Percentiles rank a stretch among this genome's conserved stretches.
These are phyloP conservation scores for Zygogramma bicolorata DNA, from an alignment of 2,888 invertebrate genomes.

Conservation along the genomic window DNA sequence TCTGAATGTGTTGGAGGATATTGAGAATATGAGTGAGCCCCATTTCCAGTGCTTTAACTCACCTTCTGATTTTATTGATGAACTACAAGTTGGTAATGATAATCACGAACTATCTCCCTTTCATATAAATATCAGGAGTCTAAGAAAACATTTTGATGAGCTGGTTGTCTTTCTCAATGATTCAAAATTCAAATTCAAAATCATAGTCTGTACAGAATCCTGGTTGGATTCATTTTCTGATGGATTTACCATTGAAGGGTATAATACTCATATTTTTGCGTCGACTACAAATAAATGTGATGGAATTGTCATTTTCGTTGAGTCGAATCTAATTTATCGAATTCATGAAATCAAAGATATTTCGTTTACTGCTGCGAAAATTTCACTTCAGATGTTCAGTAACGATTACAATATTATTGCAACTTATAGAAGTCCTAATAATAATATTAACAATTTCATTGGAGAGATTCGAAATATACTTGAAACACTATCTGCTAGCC, in stretches of 20 bases:
- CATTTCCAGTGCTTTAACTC: too few relatives aligned
- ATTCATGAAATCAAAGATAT: background rate
- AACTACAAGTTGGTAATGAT: background rate
- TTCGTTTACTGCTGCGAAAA: background rate
- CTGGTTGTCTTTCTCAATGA: background rate
- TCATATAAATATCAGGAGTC: background rate
- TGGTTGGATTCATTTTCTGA: background rate
- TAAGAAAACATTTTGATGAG: background rate
- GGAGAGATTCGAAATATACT: background rate
- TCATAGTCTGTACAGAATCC: background rate
- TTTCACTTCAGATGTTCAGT: background rate
- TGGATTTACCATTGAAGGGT: background rate
- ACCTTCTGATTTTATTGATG: background rate
- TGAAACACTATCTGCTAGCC: background rate
- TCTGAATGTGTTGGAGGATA: background rate
- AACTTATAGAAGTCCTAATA: background rate
- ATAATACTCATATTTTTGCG: background rate
- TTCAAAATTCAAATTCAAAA: constrained; percentile 2
- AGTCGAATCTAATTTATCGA: background rate
- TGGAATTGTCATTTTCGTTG: background rate
- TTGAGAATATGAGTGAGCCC: background rate
- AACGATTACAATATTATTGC: background rate
- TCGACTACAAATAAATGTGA: background rate
- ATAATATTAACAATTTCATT: background rate
- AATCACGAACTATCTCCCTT: background rate